Evolutionary conservation across 2,113 vertebrate species (phyloP), one percentile per base, ranked within the genome.

Genomic region (Mesitornis unicolor): DNA sequence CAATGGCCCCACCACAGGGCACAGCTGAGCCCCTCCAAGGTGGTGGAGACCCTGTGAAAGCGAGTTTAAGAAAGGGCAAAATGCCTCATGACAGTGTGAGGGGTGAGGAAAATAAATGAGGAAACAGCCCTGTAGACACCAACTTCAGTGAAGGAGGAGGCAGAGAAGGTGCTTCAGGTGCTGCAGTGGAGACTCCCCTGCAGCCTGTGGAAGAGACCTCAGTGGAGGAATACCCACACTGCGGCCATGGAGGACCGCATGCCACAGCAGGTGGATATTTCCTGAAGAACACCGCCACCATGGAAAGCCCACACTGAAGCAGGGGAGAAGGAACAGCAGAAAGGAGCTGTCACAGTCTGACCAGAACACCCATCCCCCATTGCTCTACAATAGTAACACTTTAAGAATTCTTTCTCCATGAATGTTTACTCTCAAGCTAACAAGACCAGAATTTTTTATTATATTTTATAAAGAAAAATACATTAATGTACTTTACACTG

Each of bases 341-440:
- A 17, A 61, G 21, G 15, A 76, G 48, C 40, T 33, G 31, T 43
- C 51, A 68, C 1, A 22, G 29, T 20, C 42, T 70, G 36, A 67
- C 20, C 15, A 21, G 33, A 64, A 16, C 11, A 5, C 16, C 11
- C n/a, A 47, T 3, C 2, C 1, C 3, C 2, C 25, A 4, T 18
- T 26, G 11, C 14, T 84, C 54, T 42, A 47, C 47, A 75, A 35
- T 61, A 61, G 9, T 36, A 53, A 45, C 16, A 26, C 54, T 75
- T 25, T 45, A 67, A 69, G 47, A 73, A 24, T 5, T 48, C 4
- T 2, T 0, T 70, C 17, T 60, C n/a, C n/a, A 51, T 53, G 19
- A 60, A 54, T 54, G 12, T 42, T 42, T 65, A 61, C 13, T 65
- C 16, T 63, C n/a, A 57, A 47, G 40, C 9, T 69, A 60, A 93